Percentiles rank a stretch among this genome's conserved stretches.
Conservation (phyloP, 2,113 vertebrate species). For the Uropsilus gracilis region DNA sequence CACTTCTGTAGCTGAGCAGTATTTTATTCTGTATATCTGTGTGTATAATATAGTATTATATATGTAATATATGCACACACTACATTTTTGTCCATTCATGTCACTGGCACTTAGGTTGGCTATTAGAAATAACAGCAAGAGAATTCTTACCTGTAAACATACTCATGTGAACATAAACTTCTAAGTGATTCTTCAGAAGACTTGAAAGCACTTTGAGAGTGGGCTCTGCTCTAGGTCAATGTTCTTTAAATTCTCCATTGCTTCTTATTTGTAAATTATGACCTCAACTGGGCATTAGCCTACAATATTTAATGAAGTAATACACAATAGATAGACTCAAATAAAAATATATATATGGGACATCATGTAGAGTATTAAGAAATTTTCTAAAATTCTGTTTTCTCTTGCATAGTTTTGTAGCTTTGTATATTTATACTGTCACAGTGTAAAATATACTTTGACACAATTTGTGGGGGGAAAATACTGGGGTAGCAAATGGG, state of each 20-base stretch:
- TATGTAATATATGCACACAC: too few species aligned
- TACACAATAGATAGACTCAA: background rate
- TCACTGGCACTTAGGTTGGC: too few species aligned
- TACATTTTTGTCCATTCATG: too few species aligned
- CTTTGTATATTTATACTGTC: background rate
- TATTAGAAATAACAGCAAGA: background rate
- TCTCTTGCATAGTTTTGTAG: background rate
- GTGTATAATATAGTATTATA: too few species aligned
- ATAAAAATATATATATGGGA: background rate
- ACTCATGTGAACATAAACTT: background rate
- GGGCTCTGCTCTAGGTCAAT: background rate
- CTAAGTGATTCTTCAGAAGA: background rate
- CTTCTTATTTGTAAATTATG: background rate
- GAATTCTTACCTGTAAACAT: background rate
- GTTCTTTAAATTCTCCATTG: background rate
- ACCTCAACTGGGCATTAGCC: background rate
- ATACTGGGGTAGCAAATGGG: background rate
- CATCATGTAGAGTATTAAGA: background rate
- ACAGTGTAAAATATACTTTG: background rate
- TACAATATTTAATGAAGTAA: conserved; percentile 1
- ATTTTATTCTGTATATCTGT: too few species aligned
- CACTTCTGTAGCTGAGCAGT: too few species aligned
- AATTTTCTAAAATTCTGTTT: background rate
- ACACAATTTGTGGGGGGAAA: background rate
- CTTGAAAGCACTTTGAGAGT: background rate